These are phyloP conservation scores for Apis florea DNA, from an alignment of 1,140 invertebrate genomes.

Conservation along the genomic window DNA sequence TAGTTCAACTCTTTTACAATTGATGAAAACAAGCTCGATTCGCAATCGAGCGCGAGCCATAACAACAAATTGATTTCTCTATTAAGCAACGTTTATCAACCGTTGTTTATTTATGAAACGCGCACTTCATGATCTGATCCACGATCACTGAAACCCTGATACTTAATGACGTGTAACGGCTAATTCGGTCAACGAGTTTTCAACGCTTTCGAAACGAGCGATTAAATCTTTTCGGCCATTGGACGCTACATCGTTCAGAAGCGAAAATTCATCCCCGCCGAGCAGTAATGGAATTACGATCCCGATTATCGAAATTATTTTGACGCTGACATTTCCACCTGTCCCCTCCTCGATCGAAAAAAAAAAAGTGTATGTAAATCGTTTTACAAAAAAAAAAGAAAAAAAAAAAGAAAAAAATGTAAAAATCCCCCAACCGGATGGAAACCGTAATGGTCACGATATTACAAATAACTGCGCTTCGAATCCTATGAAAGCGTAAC, in stretches of 20 bases:
- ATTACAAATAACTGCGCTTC: background rate
- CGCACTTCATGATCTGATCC: background rate
- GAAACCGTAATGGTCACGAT: background rate
- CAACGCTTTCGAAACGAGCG: conserved; percentile 26
- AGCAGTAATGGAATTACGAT: conserved; percentile 1
- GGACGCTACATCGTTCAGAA: background rate
- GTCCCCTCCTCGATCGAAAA: no score
- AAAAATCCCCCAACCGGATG: background rate
- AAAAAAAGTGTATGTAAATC: background rate
- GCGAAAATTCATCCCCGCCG: background rate
- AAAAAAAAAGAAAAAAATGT: no score
- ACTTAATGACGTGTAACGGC: conserved; percentile 3
- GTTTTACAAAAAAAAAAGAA: background rate
- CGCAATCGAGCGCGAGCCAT: background rate
- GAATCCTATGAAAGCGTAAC: background rate
- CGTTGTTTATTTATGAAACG: background rate
- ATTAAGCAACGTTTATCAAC: background rate
- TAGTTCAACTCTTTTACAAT: no score
- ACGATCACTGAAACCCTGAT: background rate
- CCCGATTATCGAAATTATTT: background rate
- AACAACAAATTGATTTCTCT: background rate
- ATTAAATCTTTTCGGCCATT: conserved; percentile 15
- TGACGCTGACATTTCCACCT: no score
- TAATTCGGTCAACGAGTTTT: conserved; percentile 26
- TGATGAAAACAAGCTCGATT: no score